Evolutionary conservation across 2,797 vertebrate species (phyloP).

Genomic region (Dallia pectoralis): DNA sequence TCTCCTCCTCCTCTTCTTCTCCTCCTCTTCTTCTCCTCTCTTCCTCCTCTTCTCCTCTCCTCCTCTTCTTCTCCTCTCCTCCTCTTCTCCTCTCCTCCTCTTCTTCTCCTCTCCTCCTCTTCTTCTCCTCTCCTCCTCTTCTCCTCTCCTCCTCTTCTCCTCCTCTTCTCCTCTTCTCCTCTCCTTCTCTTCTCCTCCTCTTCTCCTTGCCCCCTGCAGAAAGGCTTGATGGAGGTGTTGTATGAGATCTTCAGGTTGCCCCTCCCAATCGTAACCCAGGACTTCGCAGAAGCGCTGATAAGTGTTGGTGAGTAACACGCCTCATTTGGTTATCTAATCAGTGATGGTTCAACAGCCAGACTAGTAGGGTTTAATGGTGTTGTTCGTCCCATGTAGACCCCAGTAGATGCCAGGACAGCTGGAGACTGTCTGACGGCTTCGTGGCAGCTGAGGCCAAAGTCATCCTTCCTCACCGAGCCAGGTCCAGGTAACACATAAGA

Average conservation of each 20-base stretch:
- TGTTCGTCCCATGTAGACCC: conserved; percentile 76
- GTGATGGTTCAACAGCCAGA: too few species aligned
- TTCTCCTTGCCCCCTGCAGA: conserved; percentile 69
- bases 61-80: too few species aligned
- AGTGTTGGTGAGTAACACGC: conserved; percentile 86
- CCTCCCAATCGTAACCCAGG: conserved; percentile 88
- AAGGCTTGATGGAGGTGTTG: conserved; percentile 92
- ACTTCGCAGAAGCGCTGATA: conserved; percentile 92
- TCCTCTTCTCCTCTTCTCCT: too few species aligned
- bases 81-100: too few species aligned
- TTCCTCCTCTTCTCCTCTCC: too few species aligned
- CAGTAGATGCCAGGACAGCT: conserved; percentile 93
- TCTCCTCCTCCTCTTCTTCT: too few species aligned
- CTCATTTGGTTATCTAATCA: background rate
- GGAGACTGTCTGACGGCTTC: conserved; percentile 97
- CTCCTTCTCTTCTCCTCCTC: too few species aligned
- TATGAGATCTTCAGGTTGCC: conserved; percentile 98
- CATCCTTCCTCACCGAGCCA: conserved; percentile 91
- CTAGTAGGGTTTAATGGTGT: background rate
- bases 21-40: too few species aligned
- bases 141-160: too few species aligned
- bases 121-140: too few species aligned
- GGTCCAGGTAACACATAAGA: conserved; percentile 81
- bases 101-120: too few species aligned
- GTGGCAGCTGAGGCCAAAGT: conserved; percentile 97